Conservation (phyloP, 2,888 invertebrate species). For the Scrobipalpa atriplicella region DNA sequence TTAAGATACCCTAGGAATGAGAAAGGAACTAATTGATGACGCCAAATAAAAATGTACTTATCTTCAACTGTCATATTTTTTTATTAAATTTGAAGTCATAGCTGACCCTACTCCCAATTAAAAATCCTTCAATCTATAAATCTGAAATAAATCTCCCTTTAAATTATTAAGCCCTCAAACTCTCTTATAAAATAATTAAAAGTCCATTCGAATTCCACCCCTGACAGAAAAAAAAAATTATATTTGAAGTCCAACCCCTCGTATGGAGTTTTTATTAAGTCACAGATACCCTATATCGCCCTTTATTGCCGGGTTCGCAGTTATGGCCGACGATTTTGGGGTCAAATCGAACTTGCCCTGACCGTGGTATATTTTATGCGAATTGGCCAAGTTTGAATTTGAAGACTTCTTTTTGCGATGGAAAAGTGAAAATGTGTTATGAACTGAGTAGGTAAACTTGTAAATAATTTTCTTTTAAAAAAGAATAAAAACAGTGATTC, state of each 20-base stretch:
- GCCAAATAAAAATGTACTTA: no score
- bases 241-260: conserved; percentile 33
- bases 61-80: no score
- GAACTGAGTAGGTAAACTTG: no score
- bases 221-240: conserved; percentile 27
- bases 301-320: conserved; percentile 59
- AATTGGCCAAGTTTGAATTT: conserved; percentile 4
- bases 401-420: not conserved
- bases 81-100: no score
- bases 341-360: conserved; percentile 46
- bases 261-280: conserved; percentile 60
- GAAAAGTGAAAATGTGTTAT: no score
- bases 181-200: conserved; percentile 25
- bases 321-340: conserved; percentile 65
- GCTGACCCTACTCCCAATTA: not conserved
- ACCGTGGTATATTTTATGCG: conserved; percentile 40
- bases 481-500: no score
- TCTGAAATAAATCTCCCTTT: not conserved
- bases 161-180: not conserved
- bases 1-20: no score
- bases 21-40: no score
- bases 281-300: conserved; percentile 58
- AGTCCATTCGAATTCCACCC: conserved; percentile 24
- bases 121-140: not conserved
- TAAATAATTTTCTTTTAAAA: no score